These are phyloP conservation scores for Erythrocebus patas DNA, from an alignment of 2,113 vertebrate species.

Conservation along the genomic window DNA sequence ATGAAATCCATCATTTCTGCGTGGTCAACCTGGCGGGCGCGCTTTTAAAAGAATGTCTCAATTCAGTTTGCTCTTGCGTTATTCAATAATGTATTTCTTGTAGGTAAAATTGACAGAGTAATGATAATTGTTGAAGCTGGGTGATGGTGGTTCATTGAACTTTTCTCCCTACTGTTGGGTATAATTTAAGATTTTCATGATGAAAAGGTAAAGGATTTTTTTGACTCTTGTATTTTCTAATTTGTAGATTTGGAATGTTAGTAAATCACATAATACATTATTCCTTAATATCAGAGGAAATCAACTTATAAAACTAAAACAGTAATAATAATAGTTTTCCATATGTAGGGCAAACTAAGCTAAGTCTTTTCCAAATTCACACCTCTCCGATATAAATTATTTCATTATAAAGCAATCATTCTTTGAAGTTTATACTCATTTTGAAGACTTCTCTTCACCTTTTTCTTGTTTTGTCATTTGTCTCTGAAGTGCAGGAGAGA, in stretches of 20 bases:
- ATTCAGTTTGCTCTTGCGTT: not conserved
- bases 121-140: not conserved
- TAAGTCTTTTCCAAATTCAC: not conserved
- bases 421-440: not conserved
- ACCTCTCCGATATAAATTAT: not conserved
- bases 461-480: constrained; percentile 16
- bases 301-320: constrained; percentile 12
- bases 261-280: not conserved
- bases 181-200: not conserved
- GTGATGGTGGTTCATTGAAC: not conserved
- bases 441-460: not conserved
- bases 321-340: not conserved
- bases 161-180: not conserved
- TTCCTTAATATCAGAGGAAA: constrained; percentile 24
- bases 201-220: not conserved
- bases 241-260: not conserved
- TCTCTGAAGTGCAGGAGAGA: constrained; percentile 13
- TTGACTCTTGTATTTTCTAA: not conserved
- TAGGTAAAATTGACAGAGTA: not conserved
- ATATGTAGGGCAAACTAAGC: not conserved
- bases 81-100: constrained; percentile 35
- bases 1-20: not conserved
- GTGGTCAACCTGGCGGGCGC: not conserved
- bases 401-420: constrained; percentile 17
- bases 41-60: not conserved